These are phyloP conservation scores for Typhlomys cinereus DNA, from an alignment of 2,113 vertebrate species.

Conservation along the genomic window DNA sequence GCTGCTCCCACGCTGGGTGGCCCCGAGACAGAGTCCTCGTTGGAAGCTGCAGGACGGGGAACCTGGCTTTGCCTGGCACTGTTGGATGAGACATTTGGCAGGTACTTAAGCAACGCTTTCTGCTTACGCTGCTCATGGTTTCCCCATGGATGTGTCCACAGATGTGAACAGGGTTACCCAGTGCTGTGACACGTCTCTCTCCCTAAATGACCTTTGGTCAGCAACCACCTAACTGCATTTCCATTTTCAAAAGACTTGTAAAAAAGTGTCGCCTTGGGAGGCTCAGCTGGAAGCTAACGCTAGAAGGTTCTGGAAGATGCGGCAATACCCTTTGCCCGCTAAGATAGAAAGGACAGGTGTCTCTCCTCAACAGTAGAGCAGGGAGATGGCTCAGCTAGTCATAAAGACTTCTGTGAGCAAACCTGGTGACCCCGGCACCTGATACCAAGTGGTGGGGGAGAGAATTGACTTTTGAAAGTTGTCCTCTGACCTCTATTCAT, in stretches of 20 bases:
- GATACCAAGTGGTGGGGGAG: no score
- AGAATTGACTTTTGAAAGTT: no score
- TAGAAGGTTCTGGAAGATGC: background rate
- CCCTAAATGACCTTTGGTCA: background rate
- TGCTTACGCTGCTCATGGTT: background rate
- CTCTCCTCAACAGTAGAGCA: background rate
- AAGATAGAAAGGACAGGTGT: background rate
- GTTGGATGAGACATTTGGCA: background rate
- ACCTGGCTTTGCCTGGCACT: background rate
- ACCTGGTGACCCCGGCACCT: no score
- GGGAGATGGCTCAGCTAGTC: no score
- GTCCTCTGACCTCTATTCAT: no score
- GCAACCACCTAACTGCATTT: background rate
- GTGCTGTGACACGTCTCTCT: background rate
- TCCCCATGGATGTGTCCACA: fast-evolving
- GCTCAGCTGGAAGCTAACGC: background rate
- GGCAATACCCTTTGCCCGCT: background rate
- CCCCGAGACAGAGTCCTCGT: background rate
- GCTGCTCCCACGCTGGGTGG: background rate
- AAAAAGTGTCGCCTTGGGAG: background rate
- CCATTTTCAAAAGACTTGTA: background rate
- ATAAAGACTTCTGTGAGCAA: no score
- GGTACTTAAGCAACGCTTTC: background rate
- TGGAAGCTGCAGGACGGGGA: background rate
- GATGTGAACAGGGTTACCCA: background rate